Percentiles rank a stretch among this genome's conserved stretches.
phyloP scores from a whole-genome alignment of 2,113 vertebrate genomes.

The Tamias sibiricus region DNA sequence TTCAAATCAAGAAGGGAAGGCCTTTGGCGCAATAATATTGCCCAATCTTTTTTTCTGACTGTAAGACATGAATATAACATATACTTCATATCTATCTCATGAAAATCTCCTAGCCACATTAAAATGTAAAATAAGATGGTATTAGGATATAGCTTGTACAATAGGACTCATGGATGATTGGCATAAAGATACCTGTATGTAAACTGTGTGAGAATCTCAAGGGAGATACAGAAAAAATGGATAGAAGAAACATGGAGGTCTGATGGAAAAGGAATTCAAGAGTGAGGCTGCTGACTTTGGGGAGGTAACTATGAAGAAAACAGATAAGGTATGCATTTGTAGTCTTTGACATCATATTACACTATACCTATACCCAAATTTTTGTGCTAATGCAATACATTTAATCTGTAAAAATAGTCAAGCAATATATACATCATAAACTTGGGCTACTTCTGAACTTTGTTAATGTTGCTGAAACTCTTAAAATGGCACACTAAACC shows the following conservation, averaged over 20 bases:
- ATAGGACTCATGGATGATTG: neutral
- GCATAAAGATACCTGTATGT: neutral
- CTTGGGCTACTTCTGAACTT: neutral
- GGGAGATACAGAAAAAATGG: neutral
- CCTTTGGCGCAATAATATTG: neutral
- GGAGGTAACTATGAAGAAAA: neutral
- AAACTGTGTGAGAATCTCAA: neutral
- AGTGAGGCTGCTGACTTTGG: neutral
- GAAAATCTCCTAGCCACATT: conserved; percentile 40
- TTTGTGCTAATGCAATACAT: neutral
- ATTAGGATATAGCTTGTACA: neutral
- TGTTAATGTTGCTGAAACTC: neutral
- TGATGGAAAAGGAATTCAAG: neutral
- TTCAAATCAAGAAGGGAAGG: neutral
- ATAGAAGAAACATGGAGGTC: neutral
- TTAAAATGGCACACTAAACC: conserved; percentile 7
- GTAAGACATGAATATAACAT: neutral
- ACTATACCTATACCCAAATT: neutral
- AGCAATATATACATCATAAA: neutral
- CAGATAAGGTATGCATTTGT: neutral
- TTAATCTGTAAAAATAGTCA: neutral
- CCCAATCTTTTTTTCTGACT: neutral
- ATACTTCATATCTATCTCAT: neutral
- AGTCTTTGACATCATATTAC: neutral
- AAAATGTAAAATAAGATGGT: conserved; percentile 13